A percentile compares a stretch with the other conserved stretches of the same genome.
Conservation (phyloP, 2,797 vertebrate genomes). For the Prunella strophiata region DNA sequence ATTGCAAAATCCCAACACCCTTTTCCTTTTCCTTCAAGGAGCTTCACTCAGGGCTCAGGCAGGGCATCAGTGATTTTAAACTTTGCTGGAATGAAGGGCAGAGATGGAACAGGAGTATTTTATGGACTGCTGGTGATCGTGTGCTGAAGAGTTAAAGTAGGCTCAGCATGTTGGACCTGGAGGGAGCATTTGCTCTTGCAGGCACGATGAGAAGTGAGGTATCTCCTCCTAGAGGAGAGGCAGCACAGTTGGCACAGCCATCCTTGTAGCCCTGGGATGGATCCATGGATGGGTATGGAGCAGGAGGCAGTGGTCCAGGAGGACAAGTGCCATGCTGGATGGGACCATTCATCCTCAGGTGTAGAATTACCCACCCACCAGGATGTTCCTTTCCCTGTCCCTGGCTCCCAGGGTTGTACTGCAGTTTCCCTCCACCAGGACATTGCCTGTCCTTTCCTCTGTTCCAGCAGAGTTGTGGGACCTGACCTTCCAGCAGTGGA, state of each 20-base stretch:
- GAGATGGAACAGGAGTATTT: neutral
- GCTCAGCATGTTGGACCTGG: neutral
- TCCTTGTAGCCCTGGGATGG: neutral
- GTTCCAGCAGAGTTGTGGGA: neutral
- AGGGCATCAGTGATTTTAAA: neutral
- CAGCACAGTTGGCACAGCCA: neutral
- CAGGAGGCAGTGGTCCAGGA: neutral
- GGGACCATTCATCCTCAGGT: rapidly evolving
- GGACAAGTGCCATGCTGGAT: rapidly evolving
- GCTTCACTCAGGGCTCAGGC: neutral
- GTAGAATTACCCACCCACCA: neutral
- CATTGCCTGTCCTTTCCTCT: neutral
- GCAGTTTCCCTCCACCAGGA: neutral
- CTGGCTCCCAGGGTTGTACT: neutral
- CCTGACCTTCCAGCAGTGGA: neutral
- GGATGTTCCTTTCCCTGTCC: rapidly evolving
- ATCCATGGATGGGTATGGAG: neutral
- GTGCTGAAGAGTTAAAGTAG: neutral
- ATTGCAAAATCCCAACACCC: neutral
- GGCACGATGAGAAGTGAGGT: neutral
- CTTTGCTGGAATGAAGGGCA: neutral
- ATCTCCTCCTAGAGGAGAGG: neutral
- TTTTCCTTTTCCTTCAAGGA: neutral
- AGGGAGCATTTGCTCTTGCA: neutral
- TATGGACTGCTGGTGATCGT: rapidly evolving